Evolutionary conservation across 2,797 vertebrate genomes (phyloP).

Genomic region (Propithecus perrieri): DNA sequence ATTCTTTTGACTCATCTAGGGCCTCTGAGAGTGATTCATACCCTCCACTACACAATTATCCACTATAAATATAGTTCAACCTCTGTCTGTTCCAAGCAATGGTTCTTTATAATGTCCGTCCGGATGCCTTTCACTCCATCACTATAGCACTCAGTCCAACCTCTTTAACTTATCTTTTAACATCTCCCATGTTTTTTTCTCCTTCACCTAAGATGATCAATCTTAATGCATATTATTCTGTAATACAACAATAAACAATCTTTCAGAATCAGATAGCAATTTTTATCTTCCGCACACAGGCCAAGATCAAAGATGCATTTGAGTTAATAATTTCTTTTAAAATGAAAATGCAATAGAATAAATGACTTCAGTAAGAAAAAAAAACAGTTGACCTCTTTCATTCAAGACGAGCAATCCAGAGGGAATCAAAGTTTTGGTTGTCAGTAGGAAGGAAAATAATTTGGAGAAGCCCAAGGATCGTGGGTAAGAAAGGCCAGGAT

Average conservation of each 20-base stretch:
- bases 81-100: slow-evolving; percentile 45
- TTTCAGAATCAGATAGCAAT: slow-evolving; percentile 34
- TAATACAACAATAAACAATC: slow-evolving; percentile 23
- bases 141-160: neutral
- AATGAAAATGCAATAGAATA: neutral
- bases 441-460: neutral
- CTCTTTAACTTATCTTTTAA: slow-evolving; percentile 2
- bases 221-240: slow-evolving; percentile 19
- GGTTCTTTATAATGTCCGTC: slow-evolving; percentile 28
- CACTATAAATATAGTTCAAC: slow-evolving; percentile 57
- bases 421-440: neutral
- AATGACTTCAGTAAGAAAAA: slow-evolving; percentile 40
- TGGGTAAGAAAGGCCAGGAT: neutral
- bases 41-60: slow-evolving; percentile 53
- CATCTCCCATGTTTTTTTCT: slow-evolving; percentile 12
- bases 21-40: slow-evolving; percentile 68
- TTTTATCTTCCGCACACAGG: slow-evolving; percentile 4
- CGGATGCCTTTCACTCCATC: neutral
- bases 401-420: neutral
- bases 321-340: slow-evolving; percentile 44
- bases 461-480: neutral
- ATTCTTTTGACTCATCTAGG: slow-evolving; percentile 63
- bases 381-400: neutral
- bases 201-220: slow-evolving; percentile 15
- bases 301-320: slow-evolving; percentile 41